Conservation (phyloP, 2,888 invertebrate genomes). For the Eristalis intricaria region DNA sequence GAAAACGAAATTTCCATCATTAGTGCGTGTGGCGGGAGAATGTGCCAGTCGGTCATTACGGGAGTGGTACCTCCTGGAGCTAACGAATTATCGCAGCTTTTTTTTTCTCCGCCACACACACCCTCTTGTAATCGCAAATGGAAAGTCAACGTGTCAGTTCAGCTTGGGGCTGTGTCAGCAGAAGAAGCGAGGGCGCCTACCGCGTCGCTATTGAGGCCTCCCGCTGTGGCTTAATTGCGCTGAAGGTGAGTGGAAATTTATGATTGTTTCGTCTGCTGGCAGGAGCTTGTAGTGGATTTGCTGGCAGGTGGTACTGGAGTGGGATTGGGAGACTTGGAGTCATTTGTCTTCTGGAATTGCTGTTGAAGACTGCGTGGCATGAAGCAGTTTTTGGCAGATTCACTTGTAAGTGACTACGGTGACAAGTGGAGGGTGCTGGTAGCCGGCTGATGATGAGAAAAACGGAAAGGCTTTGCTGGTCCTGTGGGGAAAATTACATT, state of each 20-base stretch:
- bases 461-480: no score
- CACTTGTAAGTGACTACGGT: no score
- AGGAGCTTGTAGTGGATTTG: conserved; percentile 9
- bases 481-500: no score
- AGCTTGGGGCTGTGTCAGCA: not conserved
- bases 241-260: conserved; percentile 59
- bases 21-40: conserved; percentile 1
- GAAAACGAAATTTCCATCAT: conserved; percentile 39
- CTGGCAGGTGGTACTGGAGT: not conserved
- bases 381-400: not conserved
- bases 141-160: conserved; percentile 53
- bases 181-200: not conserved
- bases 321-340: not conserved
- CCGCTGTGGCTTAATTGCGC: conserved; percentile 59
- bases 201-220: not conserved
- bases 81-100: conserved; percentile 60
- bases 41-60: conserved; percentile 28
- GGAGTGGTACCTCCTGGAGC: conserved; percentile 57
- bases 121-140: conserved; percentile 26
- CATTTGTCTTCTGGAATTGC: not conserved
- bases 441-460: no score
- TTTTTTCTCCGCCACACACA: not conserved
- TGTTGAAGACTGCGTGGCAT: not conserved
- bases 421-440: no score
- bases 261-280: conserved; percentile 44